Evolutionary conservation across 2,888 invertebrate genomes (phyloP).

Genomic region (Sinohyriopsis cumingii): DNA sequence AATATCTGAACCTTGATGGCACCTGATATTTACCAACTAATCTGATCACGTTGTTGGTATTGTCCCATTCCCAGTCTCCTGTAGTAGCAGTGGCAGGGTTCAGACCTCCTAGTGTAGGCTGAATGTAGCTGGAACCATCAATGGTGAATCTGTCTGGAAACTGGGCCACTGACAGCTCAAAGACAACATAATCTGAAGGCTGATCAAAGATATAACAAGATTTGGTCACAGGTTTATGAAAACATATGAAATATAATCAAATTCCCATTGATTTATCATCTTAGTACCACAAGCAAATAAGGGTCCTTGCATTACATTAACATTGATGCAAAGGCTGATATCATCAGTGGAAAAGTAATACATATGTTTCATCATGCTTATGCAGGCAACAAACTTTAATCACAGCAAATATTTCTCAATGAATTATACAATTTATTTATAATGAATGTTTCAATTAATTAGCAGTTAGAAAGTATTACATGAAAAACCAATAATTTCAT

Average conservation of each 20-base stretch:
- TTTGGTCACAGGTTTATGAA: too few relatives aligned
- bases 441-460: neutral
- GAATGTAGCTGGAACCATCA: constrained; percentile 35
- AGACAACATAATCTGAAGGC: constrained; percentile 49
- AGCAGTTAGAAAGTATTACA: neutral
- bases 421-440: neutral
- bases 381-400: neutral
- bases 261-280: too few relatives aligned
- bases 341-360: neutral
- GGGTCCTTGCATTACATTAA: too few relatives aligned
- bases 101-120: constrained; percentile 33
- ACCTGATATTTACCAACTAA: constrained; percentile 20
- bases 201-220: constrained; percentile 11
- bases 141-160: constrained; percentile 61
- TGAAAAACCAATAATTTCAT: neutral
- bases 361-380: neutral
- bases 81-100: constrained; percentile 33
- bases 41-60: constrained; percentile 23
- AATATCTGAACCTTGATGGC: neutral
- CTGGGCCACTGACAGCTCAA: constrained; percentile 48
- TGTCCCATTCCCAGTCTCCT: constrained; percentile 60
- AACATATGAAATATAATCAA: too few relatives aligned
- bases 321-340: too few relatives aligned
- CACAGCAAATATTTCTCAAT: neutral
- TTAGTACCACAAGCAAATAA: too few relatives aligned